Conservation (phyloP, 2,797 vertebrate species). For the Chrysocyon brachyurus region DNA sequence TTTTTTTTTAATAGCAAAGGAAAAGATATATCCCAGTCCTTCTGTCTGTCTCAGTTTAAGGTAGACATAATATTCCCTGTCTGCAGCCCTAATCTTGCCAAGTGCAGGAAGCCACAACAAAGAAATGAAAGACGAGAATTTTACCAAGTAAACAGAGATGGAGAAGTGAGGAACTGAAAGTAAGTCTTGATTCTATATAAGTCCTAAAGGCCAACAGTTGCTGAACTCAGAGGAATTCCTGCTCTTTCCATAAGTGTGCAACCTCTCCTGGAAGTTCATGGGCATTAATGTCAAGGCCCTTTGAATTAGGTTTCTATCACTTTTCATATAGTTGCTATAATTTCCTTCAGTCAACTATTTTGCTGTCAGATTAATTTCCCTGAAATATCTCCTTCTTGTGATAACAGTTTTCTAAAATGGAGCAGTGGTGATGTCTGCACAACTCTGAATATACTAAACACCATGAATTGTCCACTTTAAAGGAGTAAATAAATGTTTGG, state of each 20-base stretch:
- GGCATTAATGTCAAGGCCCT: neutral
- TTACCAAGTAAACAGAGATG: neutral
- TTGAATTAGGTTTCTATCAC: neutral
- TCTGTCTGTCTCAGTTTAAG: neutral
- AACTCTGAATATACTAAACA: neutral
- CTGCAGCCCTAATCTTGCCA: neutral
- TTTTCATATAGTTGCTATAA: neutral
- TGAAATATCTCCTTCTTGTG: neutral
- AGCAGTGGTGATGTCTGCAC: neutral
- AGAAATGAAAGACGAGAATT: neutral
- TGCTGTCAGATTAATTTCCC: neutral
- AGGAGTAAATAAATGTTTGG: neutral
- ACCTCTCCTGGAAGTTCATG: neutral
- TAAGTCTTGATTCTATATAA: neutral
- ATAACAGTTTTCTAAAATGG: slow-evolving; percentile 15
- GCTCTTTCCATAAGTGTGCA: neutral
- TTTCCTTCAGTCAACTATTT: neutral
- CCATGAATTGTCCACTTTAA: neutral
- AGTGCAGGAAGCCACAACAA: neutral
- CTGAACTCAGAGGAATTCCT: too few relatives aligned
- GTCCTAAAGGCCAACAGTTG: neutral
- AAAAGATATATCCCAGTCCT: neutral
- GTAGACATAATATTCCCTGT: rapidly evolving
- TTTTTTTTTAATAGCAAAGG: neutral
- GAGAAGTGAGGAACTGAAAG: neutral